Base-by-base conservation (phyloP, 2,797 vertebrate genomes). In the Australoheros facetus region DNA sequence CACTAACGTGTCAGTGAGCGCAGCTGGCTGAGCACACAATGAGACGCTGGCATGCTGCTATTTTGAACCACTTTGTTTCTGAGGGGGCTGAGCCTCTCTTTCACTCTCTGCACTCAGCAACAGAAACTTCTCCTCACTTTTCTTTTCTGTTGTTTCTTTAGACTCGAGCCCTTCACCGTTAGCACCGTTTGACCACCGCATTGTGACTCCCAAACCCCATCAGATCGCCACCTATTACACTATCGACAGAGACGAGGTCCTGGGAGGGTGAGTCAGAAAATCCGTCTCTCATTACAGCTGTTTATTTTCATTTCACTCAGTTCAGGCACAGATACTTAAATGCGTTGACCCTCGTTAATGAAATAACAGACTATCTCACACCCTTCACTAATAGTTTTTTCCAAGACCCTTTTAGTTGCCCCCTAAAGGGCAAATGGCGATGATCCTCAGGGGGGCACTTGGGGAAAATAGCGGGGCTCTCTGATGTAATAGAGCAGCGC, bases 111-210 rank as follows among this genome's bases (percentile, higher is more conserved):
- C 62, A 66, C 45, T 51, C 26, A 26, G 37, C 28, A n/a, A 28
- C 64, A 51, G 45, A 17, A 51, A 30, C 64, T 8, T 73, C 26
- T n/a, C 19, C 56, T 64, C 2, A 23, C 73, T 78, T 71, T 8
- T 21, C 12, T 71, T 58, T 26, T 85, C 93, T 93, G 1, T 60
- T 57, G 2, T 79, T 13, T 75, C 28, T 89, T 66, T 85, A 99
- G 98, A 96, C 78, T 94, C 91, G 3, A 90, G 84, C 62, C 95
- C 92, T 6, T 95, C 96, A 19, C 96, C 97, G 6, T 78, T 96
- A 0, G 98, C 98, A 9, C 98, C 98, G 5, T 99, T 99, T 62
- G 96, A 96, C 85, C 98, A 99, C 83, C 96, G 97, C 71, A 96
- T 99, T 8, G 97, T 99, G 82, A 96, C 96, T 32, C 94, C 98